Percentiles rank a stretch among this genome's conserved stretches.
These are phyloP conservation scores for Cetonia aurata DNA, from an alignment of 2,888 invertebrate species.

Conservation along the genomic window DNA sequence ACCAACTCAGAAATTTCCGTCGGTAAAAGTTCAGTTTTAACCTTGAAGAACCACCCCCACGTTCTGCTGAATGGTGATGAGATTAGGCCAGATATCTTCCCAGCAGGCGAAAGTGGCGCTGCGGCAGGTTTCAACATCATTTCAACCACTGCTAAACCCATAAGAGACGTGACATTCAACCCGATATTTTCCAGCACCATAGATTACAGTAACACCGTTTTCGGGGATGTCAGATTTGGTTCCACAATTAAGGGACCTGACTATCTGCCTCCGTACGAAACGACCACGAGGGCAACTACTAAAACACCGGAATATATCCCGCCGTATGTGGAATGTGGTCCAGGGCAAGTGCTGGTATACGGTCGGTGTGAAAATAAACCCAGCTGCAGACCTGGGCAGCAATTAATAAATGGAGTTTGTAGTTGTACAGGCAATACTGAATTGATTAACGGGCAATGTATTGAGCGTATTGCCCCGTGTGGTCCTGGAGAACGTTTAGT, in stretches of 20 bases:
- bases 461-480: slow-evolving; percentile 7
- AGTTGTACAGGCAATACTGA: slow-evolving; percentile 35
- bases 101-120: slow-evolving; percentile 60
- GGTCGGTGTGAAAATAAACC: slow-evolving; percentile 39
- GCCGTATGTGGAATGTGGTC: slow-evolving; percentile 25
- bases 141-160: slow-evolving; percentile 59
- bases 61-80: slow-evolving; percentile 53
- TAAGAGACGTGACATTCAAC: slow-evolving; percentile 57
- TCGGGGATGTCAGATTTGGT: slow-evolving; percentile 60
- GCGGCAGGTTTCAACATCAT: slow-evolving; percentile 48
- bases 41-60: slow-evolving; percentile 58
- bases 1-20: slow-evolving; percentile 48
- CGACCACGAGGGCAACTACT: slow-evolving; percentile 49
- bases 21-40: slow-evolving; percentile 59
- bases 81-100: slow-evolving; percentile 54
- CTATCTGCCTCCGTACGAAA: slow-evolving; percentile 62
- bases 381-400: slow-evolving; percentile 21
- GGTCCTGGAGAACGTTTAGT: slow-evolving; percentile 22
- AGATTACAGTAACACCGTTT: slow-evolving; percentile 61
- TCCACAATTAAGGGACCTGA: slow-evolving; percentile 62
- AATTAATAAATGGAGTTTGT: slow-evolving; percentile 36
- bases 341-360: slow-evolving; percentile 21
- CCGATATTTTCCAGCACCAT: slow-evolving; percentile 58
- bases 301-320: slow-evolving; percentile 40
- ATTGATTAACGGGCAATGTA: slow-evolving; percentile 44